These are phyloP conservation scores for Platysteira castanea DNA, from an alignment of 2,113 vertebrate species.

Conservation along the genomic window DNA sequence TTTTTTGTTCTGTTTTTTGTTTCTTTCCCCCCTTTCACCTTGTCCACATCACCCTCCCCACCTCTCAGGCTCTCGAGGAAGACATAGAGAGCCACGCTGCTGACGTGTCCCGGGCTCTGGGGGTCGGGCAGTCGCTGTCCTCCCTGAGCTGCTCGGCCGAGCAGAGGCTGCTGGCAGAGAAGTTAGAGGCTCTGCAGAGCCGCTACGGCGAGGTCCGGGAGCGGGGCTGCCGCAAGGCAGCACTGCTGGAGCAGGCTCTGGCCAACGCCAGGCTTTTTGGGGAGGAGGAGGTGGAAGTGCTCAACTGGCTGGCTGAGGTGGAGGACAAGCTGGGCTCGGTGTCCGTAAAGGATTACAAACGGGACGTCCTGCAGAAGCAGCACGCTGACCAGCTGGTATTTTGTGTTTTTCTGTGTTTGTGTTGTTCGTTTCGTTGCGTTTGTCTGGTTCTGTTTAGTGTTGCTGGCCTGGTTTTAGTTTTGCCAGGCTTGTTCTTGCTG, in stretches of 20 bases:
- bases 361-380: slow-evolving; percentile 86
- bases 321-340: slow-evolving; percentile 91
- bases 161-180: slow-evolving; percentile 82
- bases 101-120: slow-evolving; percentile 80
- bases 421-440: slow-evolving; percentile 43
- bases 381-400: slow-evolving; percentile 94
- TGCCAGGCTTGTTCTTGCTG: rapidly evolving
- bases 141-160: slow-evolving; percentile 85
- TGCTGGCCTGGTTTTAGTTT: slow-evolving; percentile 23
- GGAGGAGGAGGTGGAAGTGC: slow-evolving; percentile 98
- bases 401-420: slow-evolving; percentile 31
- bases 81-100: slow-evolving; percentile 80
- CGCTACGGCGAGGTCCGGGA: slow-evolving; percentile 83
- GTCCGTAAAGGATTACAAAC: slow-evolving; percentile 88
- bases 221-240: slow-evolving; percentile 82
- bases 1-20: too few relatives aligned
- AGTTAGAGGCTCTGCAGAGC: slow-evolving; percentile 78
- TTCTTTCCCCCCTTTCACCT: slow-evolving; percentile 31
- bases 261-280: slow-evolving; percentile 94
- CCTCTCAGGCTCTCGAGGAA: slow-evolving; percentile 88
- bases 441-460: neutral
- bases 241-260: slow-evolving; percentile 90
- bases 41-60: slow-evolving; percentile 70
- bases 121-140: slow-evolving; percentile 81
- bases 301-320: slow-evolving; percentile 98